Base-by-base conservation (phyloP, 2,797 vertebrate genomes). In the Poecilia gillii region DNA sequence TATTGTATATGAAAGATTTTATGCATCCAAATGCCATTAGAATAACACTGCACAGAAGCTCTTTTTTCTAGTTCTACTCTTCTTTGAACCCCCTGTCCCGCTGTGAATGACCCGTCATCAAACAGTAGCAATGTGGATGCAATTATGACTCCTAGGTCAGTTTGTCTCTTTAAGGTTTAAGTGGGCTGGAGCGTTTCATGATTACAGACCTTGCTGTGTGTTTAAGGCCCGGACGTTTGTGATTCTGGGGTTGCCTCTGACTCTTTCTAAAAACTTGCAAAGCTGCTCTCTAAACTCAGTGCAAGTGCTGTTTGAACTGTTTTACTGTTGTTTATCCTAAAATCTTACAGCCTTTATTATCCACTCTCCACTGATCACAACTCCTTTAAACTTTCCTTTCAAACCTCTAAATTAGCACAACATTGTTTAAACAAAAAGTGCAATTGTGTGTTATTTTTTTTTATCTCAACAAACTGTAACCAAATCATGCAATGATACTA, bases 101-200 rank as follows among this genome's bases (percentile, higher is more conserved):
- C 89, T 89, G 87, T 76, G 81, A 87, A 81, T 79, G 70, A 73
- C 84, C 85, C 89, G 25, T 71, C 68, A 87, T 91, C 88, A 93
- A 93, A 94, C 91, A 88, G 92, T 90, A 90, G 91, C 91, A 89
- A 94, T 94, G 88, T 92, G 91, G 93, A 93, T 93, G 90, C 91
- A 94, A 92, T 95, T 94, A 93, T 83, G 83, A 89, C 85, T 91
- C 79, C 76, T 77, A 31, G 90, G 89, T 90, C 92, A 93, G 91
- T 94, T 93, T 92, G 92, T 90, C 85, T 93, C 92, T 93, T 91
- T 90, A 93, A 91, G 90, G 90, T 94, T 93, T 86, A 92, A 94
- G 92, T 93, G 92, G 94, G 92, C 79, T 90, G 85, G 84, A 88
- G 89, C 81, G 76, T 89, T 93, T 84, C 82, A 91, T 94, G 92